Percentiles rank a stretch among this genome's conserved stretches.
Evolutionary conservation across 2,888 invertebrate genomes (phyloP).

Genomic region (Ethmia dodecea): DNA sequence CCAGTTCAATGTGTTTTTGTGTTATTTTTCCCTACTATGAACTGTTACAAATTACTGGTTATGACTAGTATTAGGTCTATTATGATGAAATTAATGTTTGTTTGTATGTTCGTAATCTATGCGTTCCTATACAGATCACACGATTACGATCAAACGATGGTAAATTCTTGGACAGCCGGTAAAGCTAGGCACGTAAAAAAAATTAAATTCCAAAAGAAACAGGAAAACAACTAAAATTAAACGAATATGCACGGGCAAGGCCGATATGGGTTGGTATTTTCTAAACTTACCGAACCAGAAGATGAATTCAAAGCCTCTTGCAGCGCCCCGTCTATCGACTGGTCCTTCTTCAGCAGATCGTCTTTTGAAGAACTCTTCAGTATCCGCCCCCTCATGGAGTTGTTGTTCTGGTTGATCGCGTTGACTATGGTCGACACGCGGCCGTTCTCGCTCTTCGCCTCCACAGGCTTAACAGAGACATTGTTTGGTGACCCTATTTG

Average conservation of each 20-base stretch:
- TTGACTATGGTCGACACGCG: constrained; percentile 67
- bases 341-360: constrained; percentile 53
- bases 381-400: constrained; percentile 54
- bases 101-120: no score
- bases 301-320: constrained; percentile 68
- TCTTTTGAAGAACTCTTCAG: constrained; percentile 68
- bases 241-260: not conserved
- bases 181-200: no score
- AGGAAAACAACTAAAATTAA: not conserved
- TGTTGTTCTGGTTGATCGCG: constrained; percentile 59
- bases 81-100: no score
- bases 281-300: constrained; percentile 57
- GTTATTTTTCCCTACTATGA: no score
- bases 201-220: no score
- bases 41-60: no score
- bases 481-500: constrained; percentile 49
- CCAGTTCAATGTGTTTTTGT: no score
- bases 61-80: no score
- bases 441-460: constrained; percentile 50
- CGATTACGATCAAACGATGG: no score
- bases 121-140: no score
- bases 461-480: constrained; percentile 26
- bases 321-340: constrained; percentile 43
- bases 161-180: no score
- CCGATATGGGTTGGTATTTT: not conserved